These are phyloP conservation scores for Agriotes lineatus DNA, from an alignment of 2,888 invertebrate genomes.

Conservation along the genomic window DNA sequence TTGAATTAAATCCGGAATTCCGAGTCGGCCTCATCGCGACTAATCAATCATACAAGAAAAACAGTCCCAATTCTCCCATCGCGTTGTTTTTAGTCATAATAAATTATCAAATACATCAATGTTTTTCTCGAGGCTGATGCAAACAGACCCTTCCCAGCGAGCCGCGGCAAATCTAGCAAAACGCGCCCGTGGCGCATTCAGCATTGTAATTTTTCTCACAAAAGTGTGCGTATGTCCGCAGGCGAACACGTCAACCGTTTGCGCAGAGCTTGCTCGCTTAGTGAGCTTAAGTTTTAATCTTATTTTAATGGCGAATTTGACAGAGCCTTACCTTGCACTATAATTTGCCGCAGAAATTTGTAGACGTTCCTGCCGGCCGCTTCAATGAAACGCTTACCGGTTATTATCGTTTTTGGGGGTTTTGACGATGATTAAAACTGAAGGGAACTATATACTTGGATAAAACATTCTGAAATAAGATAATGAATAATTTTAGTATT, in stretches of 20 bases:
- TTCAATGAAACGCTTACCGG: neutral
- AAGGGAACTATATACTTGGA: no score
- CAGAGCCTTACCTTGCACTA: neutral
- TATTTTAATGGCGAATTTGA: conserved; percentile 19
- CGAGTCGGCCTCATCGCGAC: neutral
- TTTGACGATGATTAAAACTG: neutral
- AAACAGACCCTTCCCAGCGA: neutral
- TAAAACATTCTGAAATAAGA: no score
- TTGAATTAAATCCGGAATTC: no score
- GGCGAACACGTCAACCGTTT: conserved; percentile 12
- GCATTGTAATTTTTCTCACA: conserved; percentile 14
- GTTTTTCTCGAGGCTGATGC: neutral
- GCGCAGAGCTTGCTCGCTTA: neutral
- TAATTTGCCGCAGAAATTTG: conserved; percentile 2
- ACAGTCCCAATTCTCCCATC: neutral
- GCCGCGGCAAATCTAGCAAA: neutral
- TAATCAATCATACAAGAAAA: conserved; percentile 9
- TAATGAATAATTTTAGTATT: no score
- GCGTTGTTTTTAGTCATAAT: conserved; percentile 14
- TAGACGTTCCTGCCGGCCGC: neutral
- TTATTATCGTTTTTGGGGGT: neutral
- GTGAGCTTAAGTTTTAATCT: conserved; percentile 1
- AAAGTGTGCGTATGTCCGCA: conserved; percentile 13
- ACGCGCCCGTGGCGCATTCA: neutral
- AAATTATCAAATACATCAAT: neutral